Conservation (phyloP, 2,113 vertebrate genomes). For the Oxyura jamaicensis region DNA sequence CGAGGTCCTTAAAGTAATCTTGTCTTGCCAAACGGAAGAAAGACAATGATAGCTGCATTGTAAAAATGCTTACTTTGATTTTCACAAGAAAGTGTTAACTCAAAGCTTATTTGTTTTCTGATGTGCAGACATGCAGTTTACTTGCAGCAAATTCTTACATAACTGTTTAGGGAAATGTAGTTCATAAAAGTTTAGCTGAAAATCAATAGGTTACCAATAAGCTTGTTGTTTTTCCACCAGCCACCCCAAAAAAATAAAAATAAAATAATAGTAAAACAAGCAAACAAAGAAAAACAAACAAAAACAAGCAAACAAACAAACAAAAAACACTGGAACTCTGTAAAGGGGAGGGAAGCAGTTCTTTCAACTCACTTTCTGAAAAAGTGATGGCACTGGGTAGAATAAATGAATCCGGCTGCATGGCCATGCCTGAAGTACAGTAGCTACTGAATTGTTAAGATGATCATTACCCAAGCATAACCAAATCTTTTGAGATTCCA, state of each 20-base stretch:
- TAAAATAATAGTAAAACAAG: too few relatives aligned
- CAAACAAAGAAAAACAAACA: neutral
- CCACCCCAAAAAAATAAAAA: neutral
- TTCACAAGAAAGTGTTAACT: neutral
- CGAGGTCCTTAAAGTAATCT: neutral
- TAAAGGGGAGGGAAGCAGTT: neutral
- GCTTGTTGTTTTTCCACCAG: neutral
- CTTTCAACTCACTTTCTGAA: neutral
- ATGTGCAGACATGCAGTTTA: neutral
- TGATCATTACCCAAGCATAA: neutral
- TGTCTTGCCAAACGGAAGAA: neutral
- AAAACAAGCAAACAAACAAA: neutral
- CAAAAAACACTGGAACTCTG: neutral
- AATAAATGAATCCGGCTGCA: neutral
- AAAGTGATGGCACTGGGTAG: neutral
- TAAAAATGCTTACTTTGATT: neutral
- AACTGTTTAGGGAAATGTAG: neutral
- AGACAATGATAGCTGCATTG: neutral
- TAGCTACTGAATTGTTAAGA: neutral
- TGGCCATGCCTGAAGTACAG: neutral
- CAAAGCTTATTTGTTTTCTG: neutral
- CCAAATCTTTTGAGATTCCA: neutral
- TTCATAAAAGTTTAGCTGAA: neutral
- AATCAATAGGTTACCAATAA: neutral
- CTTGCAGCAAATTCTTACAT: neutral